Conservation (phyloP, 2,888 invertebrate genomes). For the Nezara viridula region DNA sequence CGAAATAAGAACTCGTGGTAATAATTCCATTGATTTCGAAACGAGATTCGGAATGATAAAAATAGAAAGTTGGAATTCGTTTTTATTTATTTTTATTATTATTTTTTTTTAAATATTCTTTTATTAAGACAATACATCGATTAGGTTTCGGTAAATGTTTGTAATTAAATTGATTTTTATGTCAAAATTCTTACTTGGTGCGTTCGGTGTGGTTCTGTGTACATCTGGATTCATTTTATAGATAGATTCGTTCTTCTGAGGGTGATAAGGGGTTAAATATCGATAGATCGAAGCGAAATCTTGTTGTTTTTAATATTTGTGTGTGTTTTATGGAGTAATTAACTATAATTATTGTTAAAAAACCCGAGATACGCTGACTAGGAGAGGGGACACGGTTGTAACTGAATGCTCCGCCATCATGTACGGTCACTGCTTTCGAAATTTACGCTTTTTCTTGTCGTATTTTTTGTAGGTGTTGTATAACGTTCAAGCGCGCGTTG, state of each 20-base stretch:
- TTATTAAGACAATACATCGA: too few species aligned
- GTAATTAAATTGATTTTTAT: background rate
- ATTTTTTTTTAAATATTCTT: background rate
- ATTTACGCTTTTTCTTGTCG: background rate
- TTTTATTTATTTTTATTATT: background rate
- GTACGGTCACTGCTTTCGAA: background rate
- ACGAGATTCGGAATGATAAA: background rate
- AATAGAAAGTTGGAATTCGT: background rate
- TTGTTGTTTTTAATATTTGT: background rate
- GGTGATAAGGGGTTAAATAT: background rate
- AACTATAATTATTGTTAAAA: background rate
- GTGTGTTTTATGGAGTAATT: background rate
- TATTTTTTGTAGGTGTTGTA: background rate
- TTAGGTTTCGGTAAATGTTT: background rate
- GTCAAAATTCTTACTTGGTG: background rate
- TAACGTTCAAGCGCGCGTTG: background rate
- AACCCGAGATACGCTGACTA: background rate
- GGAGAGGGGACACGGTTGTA: constrained; percentile 6
- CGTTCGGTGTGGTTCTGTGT: background rate
- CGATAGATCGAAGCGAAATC: background rate
- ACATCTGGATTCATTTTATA: background rate
- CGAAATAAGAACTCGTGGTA: constrained; percentile 6
- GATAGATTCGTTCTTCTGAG: background rate
- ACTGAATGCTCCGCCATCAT: constrained; percentile 43
- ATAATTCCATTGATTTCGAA: constrained; percentile 11